phyloP scores from a whole-genome alignment of 2,113 vertebrate species.

The Gopherus evgoodei region DNA sequence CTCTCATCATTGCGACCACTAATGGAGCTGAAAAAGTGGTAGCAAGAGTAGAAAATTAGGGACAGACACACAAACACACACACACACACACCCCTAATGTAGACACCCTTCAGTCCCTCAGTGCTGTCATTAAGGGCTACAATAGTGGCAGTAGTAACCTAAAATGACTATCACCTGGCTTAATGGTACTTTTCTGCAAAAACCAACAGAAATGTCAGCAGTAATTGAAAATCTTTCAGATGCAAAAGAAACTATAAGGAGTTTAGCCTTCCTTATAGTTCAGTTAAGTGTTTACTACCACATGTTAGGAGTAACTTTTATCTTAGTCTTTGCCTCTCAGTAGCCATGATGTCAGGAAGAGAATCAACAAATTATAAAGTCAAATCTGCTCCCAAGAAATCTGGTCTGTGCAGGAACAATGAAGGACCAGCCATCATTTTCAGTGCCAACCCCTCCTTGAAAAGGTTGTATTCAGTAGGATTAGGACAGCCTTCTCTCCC shows the following conservation, averaged over 20 bases:
- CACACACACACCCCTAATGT: too few relatives aligned
- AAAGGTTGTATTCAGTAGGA: neutral
- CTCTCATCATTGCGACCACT: neutral
- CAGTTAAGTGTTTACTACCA: neutral
- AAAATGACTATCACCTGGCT: too few relatives aligned
- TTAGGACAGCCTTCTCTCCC: neutral
- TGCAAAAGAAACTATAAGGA: neutral
- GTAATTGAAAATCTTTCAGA: neutral
- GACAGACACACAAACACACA: too few relatives aligned
- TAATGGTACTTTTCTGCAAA: neutral
- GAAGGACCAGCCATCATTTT: neutral
- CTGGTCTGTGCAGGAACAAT: neutral
- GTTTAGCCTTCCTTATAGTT: neutral
- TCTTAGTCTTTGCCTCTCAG: neutral
- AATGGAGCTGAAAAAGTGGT: neutral
- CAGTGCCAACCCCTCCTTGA: neutral
- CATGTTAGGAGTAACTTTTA: too few relatives aligned
- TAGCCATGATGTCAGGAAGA: neutral
- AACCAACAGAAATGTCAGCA: neutral
- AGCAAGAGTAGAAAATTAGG: neutral
- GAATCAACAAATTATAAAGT: neutral
- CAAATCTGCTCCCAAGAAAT: neutral
- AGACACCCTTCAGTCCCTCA: neutral
- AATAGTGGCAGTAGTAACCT: neutral
- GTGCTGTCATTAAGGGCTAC: neutral